Percentiles rank a stretch among this genome's conserved stretches.
phyloP scores from a whole-genome alignment of 2,888 invertebrate genomes.

The Oscheius onirici region DNA sequence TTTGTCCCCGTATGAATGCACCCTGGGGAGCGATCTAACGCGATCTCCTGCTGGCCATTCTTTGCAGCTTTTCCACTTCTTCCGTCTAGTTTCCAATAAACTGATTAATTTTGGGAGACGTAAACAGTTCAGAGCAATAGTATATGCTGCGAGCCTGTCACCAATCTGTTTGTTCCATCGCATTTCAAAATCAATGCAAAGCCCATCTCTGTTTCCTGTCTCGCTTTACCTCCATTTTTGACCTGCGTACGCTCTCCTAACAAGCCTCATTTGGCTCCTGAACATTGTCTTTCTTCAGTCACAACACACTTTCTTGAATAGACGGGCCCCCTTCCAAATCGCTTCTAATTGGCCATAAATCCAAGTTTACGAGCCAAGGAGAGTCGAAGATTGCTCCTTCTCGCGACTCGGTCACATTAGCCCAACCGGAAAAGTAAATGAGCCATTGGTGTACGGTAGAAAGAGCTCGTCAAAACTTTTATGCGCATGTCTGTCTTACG shows the following conservation, averaged over 20 bases:
- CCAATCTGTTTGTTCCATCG: conserved; percentile 26
- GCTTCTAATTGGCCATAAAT: conserved; percentile 11
- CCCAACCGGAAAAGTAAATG: background rate
- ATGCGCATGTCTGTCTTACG: background rate
- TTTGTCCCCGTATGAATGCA: conserved; percentile 11
- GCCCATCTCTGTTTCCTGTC: background rate
- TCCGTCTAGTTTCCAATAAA: background rate
- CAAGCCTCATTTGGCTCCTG: no score
- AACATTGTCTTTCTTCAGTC: no score
- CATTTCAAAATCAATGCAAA: conserved; percentile 30
- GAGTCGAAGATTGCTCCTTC: background rate
- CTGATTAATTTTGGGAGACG: background rate
- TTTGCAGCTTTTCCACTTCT: background rate
- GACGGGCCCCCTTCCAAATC: background rate
- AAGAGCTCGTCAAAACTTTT: background rate
- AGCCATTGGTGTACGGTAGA: background rate
- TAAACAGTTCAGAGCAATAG: conserved; percentile 16
- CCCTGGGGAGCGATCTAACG: conserved; percentile 14
- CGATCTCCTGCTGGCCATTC: conserved; percentile 14
- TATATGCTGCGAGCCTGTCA: conserved; percentile 9
- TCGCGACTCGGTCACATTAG: background rate
- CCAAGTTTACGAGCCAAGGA: conserved; percentile 6
- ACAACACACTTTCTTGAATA: background rate
- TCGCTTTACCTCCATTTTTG: no score
- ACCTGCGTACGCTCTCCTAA: no score